Evolutionary conservation across 92 coral and sea anemone species (phyloP).

Genomic region (Phenganax subtilis): DNA sequence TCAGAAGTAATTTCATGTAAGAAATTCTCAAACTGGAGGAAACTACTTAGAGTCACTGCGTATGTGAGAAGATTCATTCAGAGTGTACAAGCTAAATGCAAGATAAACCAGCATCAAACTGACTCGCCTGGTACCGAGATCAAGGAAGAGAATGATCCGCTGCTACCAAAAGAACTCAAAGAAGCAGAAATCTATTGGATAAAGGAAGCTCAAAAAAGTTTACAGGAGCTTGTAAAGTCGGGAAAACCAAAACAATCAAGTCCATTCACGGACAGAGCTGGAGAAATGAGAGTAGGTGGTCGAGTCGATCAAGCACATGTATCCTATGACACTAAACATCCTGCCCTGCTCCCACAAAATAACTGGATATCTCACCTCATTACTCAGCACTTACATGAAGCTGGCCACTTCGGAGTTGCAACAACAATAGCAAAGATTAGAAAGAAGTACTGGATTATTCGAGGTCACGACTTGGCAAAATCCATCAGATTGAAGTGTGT

Average conservation of each 20-base stretch:
- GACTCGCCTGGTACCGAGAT: neutral
- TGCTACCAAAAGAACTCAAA: neutral
- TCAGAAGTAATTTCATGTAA: conserved; percentile 40
- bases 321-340: neutral
- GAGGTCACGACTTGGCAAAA: conserved; percentile 4
- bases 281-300: conserved; percentile 39
- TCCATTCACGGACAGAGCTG: conserved; percentile 16
- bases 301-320: conserved; percentile 8
- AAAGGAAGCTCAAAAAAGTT: conserved; percentile 20
- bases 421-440: neutral
- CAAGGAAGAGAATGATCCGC: conserved; percentile 10
- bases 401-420: neutral
- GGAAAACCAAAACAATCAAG: conserved; percentile 30
- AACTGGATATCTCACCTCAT: conserved; percentile 1
- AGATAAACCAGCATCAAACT: neutral
- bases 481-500: conserved; percentile 41
- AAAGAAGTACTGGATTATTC: neutral
- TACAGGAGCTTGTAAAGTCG: conserved; percentile 26
- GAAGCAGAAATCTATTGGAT: conserved; percentile 40
- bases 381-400: neutral
- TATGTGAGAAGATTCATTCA: conserved; percentile 38
- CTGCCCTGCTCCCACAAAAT: neutral
- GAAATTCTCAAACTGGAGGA: neutral
- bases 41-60: conserved; percentile 25
- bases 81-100: conserved; percentile 19